Conservation (phyloP, 2,113 vertebrate species). For the Austrofundulus limnaeus region DNA sequence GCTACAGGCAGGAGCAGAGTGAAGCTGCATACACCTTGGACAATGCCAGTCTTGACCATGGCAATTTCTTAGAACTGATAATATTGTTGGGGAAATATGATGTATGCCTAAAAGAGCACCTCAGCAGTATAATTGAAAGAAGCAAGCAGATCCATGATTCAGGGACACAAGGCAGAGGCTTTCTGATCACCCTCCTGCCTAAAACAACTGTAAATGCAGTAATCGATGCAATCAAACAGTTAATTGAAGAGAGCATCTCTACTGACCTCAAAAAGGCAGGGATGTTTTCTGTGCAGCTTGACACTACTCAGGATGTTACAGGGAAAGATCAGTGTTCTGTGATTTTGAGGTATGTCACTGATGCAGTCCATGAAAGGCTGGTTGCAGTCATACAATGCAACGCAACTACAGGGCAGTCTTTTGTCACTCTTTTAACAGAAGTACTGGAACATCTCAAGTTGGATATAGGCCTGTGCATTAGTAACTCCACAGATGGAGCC, state of each 20-base stretch:
- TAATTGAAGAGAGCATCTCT: background rate
- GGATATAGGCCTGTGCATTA: background rate
- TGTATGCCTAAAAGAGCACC: no score
- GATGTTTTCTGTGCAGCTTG: background rate
- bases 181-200: background rate
- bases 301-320: constrained; percentile 7
- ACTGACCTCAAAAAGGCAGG: background rate
- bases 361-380: constrained; percentile 1
- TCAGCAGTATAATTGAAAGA: background rate
- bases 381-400: background rate
- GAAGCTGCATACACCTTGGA: background rate
- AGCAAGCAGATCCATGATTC: background rate
- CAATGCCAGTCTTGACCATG: background rate
- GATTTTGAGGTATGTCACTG: constrained; percentile 8
- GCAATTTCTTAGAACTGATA: background rate
- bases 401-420: background rate
- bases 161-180: background rate
- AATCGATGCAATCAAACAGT: background rate
- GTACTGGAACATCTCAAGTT: background rate
- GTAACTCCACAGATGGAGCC: constrained; percentile 13
- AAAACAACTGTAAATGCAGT: background rate
- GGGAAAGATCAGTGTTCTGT: constrained; percentile 4
- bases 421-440: background rate
- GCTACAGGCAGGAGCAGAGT: background rate
- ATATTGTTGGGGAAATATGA: background rate